phyloP scores from a whole-genome alignment of 2,113 vertebrate species.

The Carassius auratus region DNA sequence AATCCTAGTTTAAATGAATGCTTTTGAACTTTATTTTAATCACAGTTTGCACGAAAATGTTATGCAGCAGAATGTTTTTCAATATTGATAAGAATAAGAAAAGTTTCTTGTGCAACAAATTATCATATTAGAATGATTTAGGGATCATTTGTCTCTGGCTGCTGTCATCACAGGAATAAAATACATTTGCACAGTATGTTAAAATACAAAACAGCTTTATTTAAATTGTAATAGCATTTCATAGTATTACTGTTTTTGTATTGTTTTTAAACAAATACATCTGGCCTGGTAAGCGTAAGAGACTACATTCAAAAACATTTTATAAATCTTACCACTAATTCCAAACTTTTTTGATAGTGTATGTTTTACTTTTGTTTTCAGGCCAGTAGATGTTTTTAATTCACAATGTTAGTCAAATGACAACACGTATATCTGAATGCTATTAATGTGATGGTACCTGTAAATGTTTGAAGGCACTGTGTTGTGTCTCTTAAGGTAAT shows the following conservation, averaged over 20 bases:
- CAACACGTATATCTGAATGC: background rate
- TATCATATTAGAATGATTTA: background rate
- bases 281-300: background rate
- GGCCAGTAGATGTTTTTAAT: too few species aligned
- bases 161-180: background rate
- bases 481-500: conserved; percentile 76
- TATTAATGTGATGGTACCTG: background rate
- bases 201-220: background rate
- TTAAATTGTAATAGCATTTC: too few species aligned
- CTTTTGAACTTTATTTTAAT: too few species aligned
- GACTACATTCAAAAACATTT: background rate
- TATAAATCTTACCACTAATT: background rate
- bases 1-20: too few species aligned
- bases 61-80: too few species aligned
- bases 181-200: background rate
- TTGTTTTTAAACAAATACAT: background rate
- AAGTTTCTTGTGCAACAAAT: background rate
- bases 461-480: background rate
- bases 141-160: background rate
- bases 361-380: too few species aligned
- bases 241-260: too few species aligned
- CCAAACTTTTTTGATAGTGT: background rate
- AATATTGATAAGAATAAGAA: too few species aligned
- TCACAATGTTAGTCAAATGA: background rate
- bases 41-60: too few species aligned